Evolutionary conservation across 2,797 vertebrate genomes (phyloP).

Genomic region (Amblyraja radiata): DNA sequence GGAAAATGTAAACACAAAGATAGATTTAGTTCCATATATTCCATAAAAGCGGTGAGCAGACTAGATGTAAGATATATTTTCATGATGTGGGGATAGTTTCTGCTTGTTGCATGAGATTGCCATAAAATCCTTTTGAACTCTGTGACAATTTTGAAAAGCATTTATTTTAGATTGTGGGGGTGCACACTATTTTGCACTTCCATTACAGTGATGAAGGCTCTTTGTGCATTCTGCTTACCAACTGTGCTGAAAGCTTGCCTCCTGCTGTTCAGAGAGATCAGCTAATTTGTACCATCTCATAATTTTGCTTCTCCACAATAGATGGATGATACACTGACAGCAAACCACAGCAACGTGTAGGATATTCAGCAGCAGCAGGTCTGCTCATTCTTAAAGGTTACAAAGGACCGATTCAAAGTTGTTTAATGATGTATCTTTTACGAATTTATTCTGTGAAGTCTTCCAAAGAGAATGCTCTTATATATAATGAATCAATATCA

Average conservation of each 20-base stretch:
- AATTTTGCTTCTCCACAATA: not conserved
- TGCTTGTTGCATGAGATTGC: not conserved
- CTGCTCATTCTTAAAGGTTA: not conserved
- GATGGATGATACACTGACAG: not conserved
- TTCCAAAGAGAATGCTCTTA: not conserved
- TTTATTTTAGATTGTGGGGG: not conserved
- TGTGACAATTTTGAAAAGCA: not conserved
- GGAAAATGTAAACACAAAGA: not conserved
- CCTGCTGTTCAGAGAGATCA: not conserved
- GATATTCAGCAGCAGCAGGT: not conserved
- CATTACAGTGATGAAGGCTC: not conserved
- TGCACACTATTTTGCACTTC: not conserved
- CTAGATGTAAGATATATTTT: not conserved
- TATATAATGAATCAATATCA: not conserved
- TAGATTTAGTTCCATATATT: not conserved
- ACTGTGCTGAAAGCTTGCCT: not conserved
- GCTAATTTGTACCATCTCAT: not conserved
- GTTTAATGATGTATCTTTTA: not conserved
- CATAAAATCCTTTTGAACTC: not conserved
- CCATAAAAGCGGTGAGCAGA: not conserved
- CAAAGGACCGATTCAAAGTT: not conserved
- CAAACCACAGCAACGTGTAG: not conserved
- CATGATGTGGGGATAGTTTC: not conserved
- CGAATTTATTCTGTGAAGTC: not conserved
- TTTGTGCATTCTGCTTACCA: not conserved